Percentiles rank a stretch among this genome's conserved stretches.
phyloP scores from a whole-genome alignment of 2,113 vertebrate species.

The Ciconia stormi region DNA sequence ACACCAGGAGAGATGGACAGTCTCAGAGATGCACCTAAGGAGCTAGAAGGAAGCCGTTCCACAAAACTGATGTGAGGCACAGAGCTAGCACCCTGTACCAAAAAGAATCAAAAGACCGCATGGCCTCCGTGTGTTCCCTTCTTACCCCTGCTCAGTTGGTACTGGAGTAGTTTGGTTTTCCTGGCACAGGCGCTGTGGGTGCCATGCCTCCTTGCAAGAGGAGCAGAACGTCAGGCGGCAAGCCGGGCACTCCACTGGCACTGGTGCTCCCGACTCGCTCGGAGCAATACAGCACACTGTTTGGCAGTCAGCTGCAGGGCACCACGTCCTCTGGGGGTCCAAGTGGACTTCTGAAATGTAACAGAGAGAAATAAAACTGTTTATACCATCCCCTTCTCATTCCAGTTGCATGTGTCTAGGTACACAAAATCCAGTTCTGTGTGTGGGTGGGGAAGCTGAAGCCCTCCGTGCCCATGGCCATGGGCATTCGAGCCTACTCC shows the following conservation, averaged over 20 bases:
- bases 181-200: constrained; percentile 75
- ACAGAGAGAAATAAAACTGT: not conserved
- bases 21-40: not conserved
- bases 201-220: constrained; percentile 85
- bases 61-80: not conserved
- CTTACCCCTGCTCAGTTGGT: constrained; percentile 82
- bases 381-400: not conserved
- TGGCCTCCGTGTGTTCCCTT: not conserved
- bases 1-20: not conserved
- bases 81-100: not conserved
- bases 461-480: rapidly evolving
- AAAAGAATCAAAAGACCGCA: not conserved
- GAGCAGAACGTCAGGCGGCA: constrained; percentile 88
- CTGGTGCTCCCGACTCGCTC: constrained; percentile 66
- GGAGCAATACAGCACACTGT: constrained; percentile 80
- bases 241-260: constrained; percentile 79
- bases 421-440: not conserved
- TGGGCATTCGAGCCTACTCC: not conserved
- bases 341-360: constrained; percentile 83
- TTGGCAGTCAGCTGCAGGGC: constrained; percentile 88
- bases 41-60: not conserved
- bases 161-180: constrained; percentile 72
- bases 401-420: not conserved
- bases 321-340: constrained; percentile 91
- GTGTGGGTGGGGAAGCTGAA: not conserved